A percentile compares a stretch with the other conserved stretches of the same genome.
Evolutionary conservation across 2,113 vertebrate species (phyloP).

Genomic region (Charadrius vociferus): DNA sequence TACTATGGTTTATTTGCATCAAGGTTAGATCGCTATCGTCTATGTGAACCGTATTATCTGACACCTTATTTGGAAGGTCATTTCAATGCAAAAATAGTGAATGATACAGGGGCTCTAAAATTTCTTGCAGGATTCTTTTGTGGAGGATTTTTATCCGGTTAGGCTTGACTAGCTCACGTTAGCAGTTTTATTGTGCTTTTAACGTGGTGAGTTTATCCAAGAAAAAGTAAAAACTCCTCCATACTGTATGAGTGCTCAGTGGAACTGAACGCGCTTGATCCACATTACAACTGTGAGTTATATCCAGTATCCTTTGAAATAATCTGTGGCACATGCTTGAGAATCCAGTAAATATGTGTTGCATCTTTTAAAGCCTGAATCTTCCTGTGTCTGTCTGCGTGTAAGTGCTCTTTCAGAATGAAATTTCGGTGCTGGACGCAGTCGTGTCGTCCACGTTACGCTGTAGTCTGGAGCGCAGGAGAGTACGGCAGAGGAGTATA

Average conservation of each 20-base stretch:
- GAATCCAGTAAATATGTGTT: background rate
- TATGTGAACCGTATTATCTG: slow-evolving; percentile 41
- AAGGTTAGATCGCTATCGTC: slow-evolving; percentile 71
- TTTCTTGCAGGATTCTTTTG: background rate
- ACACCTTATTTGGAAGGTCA: slow-evolving; percentile 71
- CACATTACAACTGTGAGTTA: background rate
- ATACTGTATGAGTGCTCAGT: background rate
- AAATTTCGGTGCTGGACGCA: background rate
- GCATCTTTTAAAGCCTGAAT: background rate
- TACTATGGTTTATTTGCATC: slow-evolving; percentile 79
- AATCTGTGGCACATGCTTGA: background rate
- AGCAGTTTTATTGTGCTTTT: background rate
- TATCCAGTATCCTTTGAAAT: background rate
- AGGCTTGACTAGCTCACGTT: background rate
- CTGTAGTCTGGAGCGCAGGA: slow-evolving; percentile 21
- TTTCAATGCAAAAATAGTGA: slow-evolving; percentile 61
- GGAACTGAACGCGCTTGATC: background rate
- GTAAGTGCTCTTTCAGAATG: slow-evolving; percentile 20
- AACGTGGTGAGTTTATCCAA: background rate
- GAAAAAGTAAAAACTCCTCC: background rate
- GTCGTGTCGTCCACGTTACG: background rate
- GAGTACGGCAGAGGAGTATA: slow-evolving; percentile 20
- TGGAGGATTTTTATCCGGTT: background rate
- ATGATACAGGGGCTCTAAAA: background rate
- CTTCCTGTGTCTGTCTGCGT: background rate